A percentile compares a stretch with the other conserved stretches of the same genome.
Conservation (phyloP, 2,113 vertebrate species). For the Epinephelus lanceolatus region DNA sequence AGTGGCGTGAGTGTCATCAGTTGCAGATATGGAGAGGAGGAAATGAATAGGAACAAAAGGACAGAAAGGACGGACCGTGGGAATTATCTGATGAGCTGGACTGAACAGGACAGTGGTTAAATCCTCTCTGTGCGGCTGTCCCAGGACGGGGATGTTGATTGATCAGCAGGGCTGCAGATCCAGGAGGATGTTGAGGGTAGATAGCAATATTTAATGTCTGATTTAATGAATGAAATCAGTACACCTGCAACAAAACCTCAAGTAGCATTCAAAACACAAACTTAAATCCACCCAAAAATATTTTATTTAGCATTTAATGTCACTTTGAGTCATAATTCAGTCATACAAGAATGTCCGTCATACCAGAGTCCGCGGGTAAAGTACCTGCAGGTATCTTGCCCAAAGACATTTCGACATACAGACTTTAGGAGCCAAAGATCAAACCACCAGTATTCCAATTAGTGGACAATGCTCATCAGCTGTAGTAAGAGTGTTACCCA, state of each 20-base stretch:
- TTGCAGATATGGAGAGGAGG: slow-evolving; percentile 49
- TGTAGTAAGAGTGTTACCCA: too few species aligned
- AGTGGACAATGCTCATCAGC: too few species aligned
- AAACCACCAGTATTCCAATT: too few species aligned
- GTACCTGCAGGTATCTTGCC: too few species aligned
- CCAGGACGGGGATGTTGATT: slow-evolving; percentile 15
- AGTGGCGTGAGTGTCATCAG: slow-evolving; percentile 52
- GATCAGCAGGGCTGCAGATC: slow-evolving; percentile 13
- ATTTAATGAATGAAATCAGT: not conserved
- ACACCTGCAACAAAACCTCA: not conserved
- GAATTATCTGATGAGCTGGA: slow-evolving; percentile 59
- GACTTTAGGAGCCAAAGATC: too few species aligned
- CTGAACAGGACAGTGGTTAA: slow-evolving; percentile 18
- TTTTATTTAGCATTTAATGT: not conserved
- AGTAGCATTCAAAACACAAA: not conserved
- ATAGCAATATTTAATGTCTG: not conserved
- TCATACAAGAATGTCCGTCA: not conserved
- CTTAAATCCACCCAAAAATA: not conserved
- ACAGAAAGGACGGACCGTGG: slow-evolving; percentile 58
- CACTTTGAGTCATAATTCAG: too few species aligned
- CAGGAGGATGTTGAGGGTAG: not conserved
- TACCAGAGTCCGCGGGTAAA: too few species aligned
- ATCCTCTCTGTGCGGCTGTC: slow-evolving; percentile 27
- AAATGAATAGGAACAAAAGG: slow-evolving; percentile 60
- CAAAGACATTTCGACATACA: too few species aligned